A percentile compares a stretch with the other conserved stretches of the same genome.
These are phyloP conservation scores for Eristalis arbustorum DNA, from an alignment of 2,888 invertebrate species.

Conservation along the genomic window DNA sequence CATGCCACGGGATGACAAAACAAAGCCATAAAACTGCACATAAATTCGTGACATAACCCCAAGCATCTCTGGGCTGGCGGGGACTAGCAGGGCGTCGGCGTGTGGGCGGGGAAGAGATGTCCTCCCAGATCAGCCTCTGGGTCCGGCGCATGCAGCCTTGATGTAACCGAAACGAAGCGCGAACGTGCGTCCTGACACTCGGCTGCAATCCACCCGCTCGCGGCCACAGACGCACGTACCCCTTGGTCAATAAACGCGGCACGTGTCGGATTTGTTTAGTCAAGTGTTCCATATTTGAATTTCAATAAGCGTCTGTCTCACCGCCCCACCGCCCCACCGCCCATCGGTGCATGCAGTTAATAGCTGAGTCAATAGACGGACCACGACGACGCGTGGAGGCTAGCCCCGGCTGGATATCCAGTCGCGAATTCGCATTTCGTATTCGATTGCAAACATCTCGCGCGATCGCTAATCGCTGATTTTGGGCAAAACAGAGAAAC, in stretches of 20 bases:
- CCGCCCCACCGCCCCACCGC: not conserved
- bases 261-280: slow-evolving; percentile 48
- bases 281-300: slow-evolving; percentile 44
- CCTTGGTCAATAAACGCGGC: slow-evolving; percentile 50
- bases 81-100: not conserved
- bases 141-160: not conserved
- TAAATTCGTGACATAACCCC: slow-evolving; percentile 41
- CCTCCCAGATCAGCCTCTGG: not conserved
- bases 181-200: slow-evolving; percentile 15
- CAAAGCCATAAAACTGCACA: slow-evolving; percentile 50
- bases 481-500: slow-evolving; percentile 23
- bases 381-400: not conserved
- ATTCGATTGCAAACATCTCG: slow-evolving; percentile 42
- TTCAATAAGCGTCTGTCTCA: slow-evolving; percentile 23
- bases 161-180: not conserved
- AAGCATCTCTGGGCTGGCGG: not conserved
- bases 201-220: slow-evolving; percentile 15
- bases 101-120: too few relatives aligned
- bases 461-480: not conserved
- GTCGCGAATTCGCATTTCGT: slow-evolving; percentile 18
- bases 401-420: slow-evolving; percentile 18
- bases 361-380: slow-evolving; percentile 27
- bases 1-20: slow-evolving; percentile 11
- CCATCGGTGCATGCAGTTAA: not conserved
- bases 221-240: not conserved